Percentiles rank a stretch among this genome's conserved stretches.
Evolutionary conservation across 1,140 invertebrate genomes (phyloP).

Genomic region (Pseudomyrmex dendroicus): DNA sequence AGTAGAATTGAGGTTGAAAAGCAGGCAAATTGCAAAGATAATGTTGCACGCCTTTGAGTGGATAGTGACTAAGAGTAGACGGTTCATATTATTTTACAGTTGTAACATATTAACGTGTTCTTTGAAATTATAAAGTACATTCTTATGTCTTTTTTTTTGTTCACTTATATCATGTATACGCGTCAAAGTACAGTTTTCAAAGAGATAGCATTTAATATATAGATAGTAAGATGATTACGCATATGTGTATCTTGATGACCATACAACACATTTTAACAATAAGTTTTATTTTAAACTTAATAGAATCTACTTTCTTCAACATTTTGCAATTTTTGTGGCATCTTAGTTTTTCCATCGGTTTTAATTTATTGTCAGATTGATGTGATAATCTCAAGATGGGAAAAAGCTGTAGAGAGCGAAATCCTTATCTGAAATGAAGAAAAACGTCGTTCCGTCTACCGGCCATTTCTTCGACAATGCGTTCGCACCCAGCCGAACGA

Average conservation of each 20-base stretch:
- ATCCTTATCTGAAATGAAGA: slow-evolving; percentile 44
- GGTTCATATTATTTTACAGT: slow-evolving; percentile 54
- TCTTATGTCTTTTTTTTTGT: neutral
- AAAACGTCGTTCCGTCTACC: slow-evolving; percentile 38
- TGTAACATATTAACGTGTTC: slow-evolving; percentile 52
- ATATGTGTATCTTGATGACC: too few species aligned
- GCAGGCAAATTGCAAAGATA: slow-evolving; percentile 57
- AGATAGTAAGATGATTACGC: neutral
- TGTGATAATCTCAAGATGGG: neutral
- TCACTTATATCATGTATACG: slow-evolving; percentile 11
- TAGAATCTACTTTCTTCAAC: neutral
- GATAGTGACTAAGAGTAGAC: slow-evolving; percentile 40
- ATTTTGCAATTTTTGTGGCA: neutral
- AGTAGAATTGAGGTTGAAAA: slow-evolving; percentile 57
- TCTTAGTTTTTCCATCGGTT: neutral
- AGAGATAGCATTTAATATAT: neutral
- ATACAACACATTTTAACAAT: too few species aligned
- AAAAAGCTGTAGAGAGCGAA: slow-evolving; percentile 5
- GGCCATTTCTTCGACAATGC: slow-evolving; percentile 85
- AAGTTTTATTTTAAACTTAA: neutral
- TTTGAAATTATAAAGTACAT: slow-evolving; percentile 22
- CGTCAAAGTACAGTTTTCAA: neutral
- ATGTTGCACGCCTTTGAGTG: slow-evolving; percentile 52
- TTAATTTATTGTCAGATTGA: slow-evolving; percentile 1
- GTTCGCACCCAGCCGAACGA: slow-evolving; percentile 82